Evolutionary conservation across 2,888 invertebrate genomes (phyloP), one percentile per base, ranked within the genome.

Genomic region (Lasioglossum villosulum): DNA sequence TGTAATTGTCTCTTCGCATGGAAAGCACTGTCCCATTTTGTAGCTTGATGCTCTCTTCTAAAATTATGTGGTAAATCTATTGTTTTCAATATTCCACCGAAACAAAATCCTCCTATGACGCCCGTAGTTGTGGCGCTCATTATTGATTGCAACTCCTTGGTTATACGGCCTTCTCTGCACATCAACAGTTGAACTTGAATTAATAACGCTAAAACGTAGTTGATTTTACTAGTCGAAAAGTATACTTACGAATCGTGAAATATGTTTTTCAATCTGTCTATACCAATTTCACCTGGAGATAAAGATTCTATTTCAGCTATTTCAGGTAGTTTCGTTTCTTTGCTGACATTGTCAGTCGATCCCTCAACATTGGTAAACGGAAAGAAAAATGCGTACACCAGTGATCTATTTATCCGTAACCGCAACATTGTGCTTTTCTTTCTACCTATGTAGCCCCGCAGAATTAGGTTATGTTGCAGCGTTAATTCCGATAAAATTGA

Each of bases 1-100:
- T 98, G 97, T 27, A 98, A 94, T 91, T 96, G 96, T 96, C 96
- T 96, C 97, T 97, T 97, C 4, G 98, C 98, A 78, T 97, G 96
- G 12, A 96, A 63, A 30, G 8, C 0, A 93, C 86, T 97, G 97
- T 76, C 96, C 96, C 75, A 98, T 75, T 96, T 96, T 5, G 97
- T 97, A 14, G 97, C 98, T 95, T 97, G 96, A 95, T 98, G 97
- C 87, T 96, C 97, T 93, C 96, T 96, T 94, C 98, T 96, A 90
- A 97, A 98, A 90, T 96, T 39, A 4, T 80, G 4, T 12, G 59
- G 14, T 1, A 97, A 96, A 5, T 93, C 92, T 89, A 96, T 96
- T 19, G 97, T 97, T 88, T 95, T 95, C 4, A 96, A 93, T 70
- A 96, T 88, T 0, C 95, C 97, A 27, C 98, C 98, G 37, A 96